Evolutionary conservation across 2,888 invertebrate species (phyloP), one percentile per base, ranked within the genome.

Genomic region (Polia nebulosa): DNA sequence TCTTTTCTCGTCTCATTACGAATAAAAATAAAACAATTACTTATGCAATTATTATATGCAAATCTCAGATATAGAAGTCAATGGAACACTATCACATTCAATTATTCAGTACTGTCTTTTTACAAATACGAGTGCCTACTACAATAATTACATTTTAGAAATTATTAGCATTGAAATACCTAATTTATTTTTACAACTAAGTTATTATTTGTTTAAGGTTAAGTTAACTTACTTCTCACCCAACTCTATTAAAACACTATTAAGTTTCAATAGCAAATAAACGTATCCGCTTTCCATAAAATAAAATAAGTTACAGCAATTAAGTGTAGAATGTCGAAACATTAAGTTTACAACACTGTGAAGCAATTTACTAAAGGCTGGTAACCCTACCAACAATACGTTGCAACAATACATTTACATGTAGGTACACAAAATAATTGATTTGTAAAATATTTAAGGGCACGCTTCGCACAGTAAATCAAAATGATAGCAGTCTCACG

Each of bases 231-330:
- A 22, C 4, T 15, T 47, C 29, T 44, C 32, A 27, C 32, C n/a
- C 11, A 17, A 34, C 34, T 39, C 41, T 20, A 66, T 75, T 41
- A 55, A 66, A 52, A n/a, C 6, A 39, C 58, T 15, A 27, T 69
- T 41, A 66, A 57, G 22, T 49, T 61, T 55, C 47, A 58, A 75
- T 58, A 51, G 57, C 20, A 61, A 61, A 79, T 59, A 67, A 62
- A 72, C 47, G 39, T 68, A 66, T 61, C 77, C 80, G 71, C 39
- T 80, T 67, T 51, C 59, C 51, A 76, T 76, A 68, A 76, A 66
- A 75, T 74, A 65, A 79, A 76, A 76, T 71, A 52, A 47, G 81
- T 59, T 36, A 67, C 81, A 69, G 60, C 78, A 67, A 77, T 81
- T 69, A 75, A 81, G 39, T 63, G 3, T 56, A 34, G 58, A 17